Evolutionary conservation across 2,888 invertebrate species (phyloP), one percentile per base, ranked within the genome.

Genomic region (Ptilodon capucinus): DNA sequence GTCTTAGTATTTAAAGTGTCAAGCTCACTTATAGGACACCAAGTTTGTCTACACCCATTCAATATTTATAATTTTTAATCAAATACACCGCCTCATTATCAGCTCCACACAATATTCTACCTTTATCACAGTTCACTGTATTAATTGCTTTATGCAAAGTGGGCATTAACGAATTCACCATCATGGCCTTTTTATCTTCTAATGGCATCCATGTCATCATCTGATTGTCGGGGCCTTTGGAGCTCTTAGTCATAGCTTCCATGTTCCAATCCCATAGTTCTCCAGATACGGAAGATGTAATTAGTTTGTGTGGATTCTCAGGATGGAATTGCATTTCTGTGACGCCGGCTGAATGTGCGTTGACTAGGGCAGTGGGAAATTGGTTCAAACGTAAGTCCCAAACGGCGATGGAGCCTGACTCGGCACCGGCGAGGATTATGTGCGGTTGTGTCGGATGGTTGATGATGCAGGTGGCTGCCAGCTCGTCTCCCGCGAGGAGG

Each of bases 261-360:
- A 94, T 94, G 54, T 95, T 95, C 98, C 98, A 98, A 73, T 97
- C 96, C 96, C 97, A 97, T 2, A 98, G 84, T 76, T 97, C 96
- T 0, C 98, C 98, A 40, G 94, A 94, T 42, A 92, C 92, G 0
- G 97, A 96, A 71, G 96, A 94, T 0, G 96, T 95, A 58, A 97
- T 95, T 1, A 98, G 76, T 80, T 97, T 97, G 46, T 96, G 95
- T 0, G 97, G 97, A 68, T 96, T 93, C 49, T 95, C 94, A 0
- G 95, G 96, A 84, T 98, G 97, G 73, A 98, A 98, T 47, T 94
- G 93, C 64, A 98, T 94, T 84, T 98, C 97, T n/a, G 94, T 94
- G 14, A 98, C 95, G 57, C 94, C 91, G 41, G 94, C 93, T 1
- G 92, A 87, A 76, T 96, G 96, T 40, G 97, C 97, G 47, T 94